phyloP scores from a whole-genome alignment of 2,888 invertebrate species.

The Tuta absoluta region DNA sequence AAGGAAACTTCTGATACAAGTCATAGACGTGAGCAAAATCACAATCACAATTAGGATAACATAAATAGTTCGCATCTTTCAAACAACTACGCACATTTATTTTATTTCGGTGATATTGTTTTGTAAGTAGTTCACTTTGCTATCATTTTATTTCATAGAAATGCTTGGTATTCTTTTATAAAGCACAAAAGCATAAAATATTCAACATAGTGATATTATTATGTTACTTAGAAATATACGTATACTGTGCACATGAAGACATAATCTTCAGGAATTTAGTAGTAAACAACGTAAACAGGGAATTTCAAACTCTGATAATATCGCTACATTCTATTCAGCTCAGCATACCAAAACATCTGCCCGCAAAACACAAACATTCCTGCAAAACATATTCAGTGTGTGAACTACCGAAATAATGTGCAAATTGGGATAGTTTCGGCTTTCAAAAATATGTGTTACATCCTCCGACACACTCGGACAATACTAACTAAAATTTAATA shows the following conservation, averaged over 20 bases:
- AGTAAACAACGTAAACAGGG: neutral
- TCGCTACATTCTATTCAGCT: neutral
- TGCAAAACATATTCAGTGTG: conserved; percentile 1
- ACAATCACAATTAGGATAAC: neutral
- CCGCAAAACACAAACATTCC: conserved; percentile 9
- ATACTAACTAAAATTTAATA: conserved; percentile 22
- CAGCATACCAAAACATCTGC: conserved; percentile 4
- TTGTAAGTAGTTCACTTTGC: neutral
- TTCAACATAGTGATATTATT: no score
- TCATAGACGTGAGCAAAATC: conserved; percentile 9
- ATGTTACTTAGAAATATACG: no score
- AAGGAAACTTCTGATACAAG: conserved; percentile 8
- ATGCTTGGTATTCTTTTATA: no score
- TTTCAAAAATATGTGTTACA: conserved; percentile 17
- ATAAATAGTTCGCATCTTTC: neutral
- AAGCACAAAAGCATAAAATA: neutral
- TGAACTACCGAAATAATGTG: conserved; percentile 16
- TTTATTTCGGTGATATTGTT: neutral
- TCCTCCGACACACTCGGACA: neutral
- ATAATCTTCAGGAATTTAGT: neutral
- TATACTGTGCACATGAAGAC: no score
- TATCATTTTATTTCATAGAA: no score
- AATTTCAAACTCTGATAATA: conserved; percentile 8
- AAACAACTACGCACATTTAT: neutral
- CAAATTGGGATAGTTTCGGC: conserved; percentile 9